Evolutionary conservation across 2,888 invertebrate genomes (phyloP).

Genomic region (Amblyteles armatorius): DNA sequence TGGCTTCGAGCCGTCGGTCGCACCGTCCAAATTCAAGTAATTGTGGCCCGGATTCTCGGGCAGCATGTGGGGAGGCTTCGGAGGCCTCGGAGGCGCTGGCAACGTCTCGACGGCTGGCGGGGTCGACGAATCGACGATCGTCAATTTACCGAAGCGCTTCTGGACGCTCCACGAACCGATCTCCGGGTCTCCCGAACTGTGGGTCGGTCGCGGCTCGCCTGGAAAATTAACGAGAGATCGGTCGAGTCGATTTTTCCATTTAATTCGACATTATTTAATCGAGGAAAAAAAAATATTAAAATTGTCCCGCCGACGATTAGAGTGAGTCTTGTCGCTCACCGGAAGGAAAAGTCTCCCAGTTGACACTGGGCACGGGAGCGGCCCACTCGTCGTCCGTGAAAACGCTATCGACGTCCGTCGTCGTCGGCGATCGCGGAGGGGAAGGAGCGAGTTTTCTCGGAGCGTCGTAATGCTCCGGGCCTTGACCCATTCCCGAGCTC

Average conservation of each 20-base stretch:
- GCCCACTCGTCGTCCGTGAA: slow-evolving; percentile 90
- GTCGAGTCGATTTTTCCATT: neutral
- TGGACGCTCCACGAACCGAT: slow-evolving; percentile 86
- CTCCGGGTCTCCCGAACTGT: slow-evolving; percentile 87
- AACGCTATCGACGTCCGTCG: slow-evolving; percentile 89
- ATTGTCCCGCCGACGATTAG: neutral
- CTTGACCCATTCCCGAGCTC: slow-evolving; percentile 78
- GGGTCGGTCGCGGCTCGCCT: slow-evolving; percentile 86
- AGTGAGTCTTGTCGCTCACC: slow-evolving; percentile 70
- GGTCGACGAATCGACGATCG: slow-evolving; percentile 79
- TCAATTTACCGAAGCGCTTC: slow-evolving; percentile 87
- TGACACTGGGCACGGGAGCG: slow-evolving; percentile 85
- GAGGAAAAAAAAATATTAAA: neutral
- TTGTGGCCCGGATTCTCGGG: slow-evolving; percentile 84
- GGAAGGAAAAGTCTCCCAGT: slow-evolving; percentile 85
- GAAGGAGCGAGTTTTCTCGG: slow-evolving; percentile 80
- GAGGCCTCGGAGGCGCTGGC: slow-evolving; percentile 90
- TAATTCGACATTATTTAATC: neutral
- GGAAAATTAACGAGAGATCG: slow-evolving; percentile 1
- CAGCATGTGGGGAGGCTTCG: slow-evolving; percentile 89
- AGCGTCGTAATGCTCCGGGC: slow-evolving; percentile 81
- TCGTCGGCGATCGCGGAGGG: slow-evolving; percentile 87
- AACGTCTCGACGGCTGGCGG: slow-evolving; percentile 81
- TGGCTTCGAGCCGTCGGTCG: slow-evolving; percentile 82
- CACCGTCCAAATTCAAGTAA: slow-evolving; percentile 85